Evolutionary conservation across 1,140 invertebrate species (phyloP).

Genomic region (Meloidogyne floridensis): DNA sequence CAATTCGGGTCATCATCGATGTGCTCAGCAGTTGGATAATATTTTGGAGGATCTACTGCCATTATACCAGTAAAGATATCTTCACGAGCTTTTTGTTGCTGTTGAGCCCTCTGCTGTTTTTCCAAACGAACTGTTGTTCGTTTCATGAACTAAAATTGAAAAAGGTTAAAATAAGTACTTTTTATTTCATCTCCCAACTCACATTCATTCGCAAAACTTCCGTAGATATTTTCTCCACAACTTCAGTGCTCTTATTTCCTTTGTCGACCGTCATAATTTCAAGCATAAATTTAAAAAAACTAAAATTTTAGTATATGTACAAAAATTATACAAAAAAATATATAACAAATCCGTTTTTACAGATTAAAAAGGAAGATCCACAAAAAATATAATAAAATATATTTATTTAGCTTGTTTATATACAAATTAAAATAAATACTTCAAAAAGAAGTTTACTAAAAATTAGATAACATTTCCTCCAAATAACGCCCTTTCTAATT

Average conservation of each 20-base stretch:
- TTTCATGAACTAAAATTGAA: slow-evolving; percentile 24
- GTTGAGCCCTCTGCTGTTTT: not conserved
- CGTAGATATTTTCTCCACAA: slow-evolving; percentile 18
- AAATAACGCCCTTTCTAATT: slow-evolving; percentile 22
- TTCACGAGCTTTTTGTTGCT: slow-evolving; percentile 15
- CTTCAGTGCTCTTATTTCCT: not conserved
- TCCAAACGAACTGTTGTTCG: not conserved
- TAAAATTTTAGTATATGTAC: no score
- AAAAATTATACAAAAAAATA: no score
- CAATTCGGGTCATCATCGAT: slow-evolving; percentile 27
- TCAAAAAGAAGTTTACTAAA: not conserved
- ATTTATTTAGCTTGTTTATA: no score
- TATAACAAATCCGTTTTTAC: not conserved
- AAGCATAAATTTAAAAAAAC: not conserved
- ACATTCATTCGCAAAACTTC: slow-evolving; percentile 32
- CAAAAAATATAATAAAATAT: no score
- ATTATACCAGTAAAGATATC: slow-evolving; percentile 27
- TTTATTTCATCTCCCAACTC: slow-evolving; percentile 5
- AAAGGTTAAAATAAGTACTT: not conserved
- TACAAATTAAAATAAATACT: not conserved
- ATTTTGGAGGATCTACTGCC: slow-evolving; percentile 14
- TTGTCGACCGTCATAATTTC: not conserved
- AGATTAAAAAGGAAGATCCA: no score
- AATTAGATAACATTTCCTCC: slow-evolving; percentile 24
- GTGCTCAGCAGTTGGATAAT: slow-evolving; percentile 25